Conservation (phyloP, 2,113 vertebrate species). For the Pan paniscus region DNA sequence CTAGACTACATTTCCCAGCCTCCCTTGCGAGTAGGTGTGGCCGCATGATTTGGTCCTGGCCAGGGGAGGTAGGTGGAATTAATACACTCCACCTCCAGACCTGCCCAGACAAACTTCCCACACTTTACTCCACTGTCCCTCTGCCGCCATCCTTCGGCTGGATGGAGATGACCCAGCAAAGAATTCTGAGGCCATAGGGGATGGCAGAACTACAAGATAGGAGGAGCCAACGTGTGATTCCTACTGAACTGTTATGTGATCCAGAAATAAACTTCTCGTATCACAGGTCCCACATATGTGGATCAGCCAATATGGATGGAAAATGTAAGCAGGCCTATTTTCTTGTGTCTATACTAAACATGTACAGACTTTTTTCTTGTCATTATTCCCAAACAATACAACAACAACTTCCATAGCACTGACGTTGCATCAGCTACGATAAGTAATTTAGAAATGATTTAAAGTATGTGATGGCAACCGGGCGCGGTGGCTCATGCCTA, state of each 20-base stretch:
- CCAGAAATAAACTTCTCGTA: neutral
- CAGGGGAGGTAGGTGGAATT: too few species aligned
- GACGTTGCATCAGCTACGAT: neutral
- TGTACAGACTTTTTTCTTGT: neutral
- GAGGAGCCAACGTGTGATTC: neutral
- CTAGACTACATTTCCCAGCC: constrained; percentile 20
- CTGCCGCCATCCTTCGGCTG: neutral
- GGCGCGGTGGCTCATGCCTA: too few species aligned
- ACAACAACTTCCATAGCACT: neutral
- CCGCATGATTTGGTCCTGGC: neutral
- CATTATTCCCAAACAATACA: neutral
- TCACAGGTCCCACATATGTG: neutral
- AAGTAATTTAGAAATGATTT: neutral
- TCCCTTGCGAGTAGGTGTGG: neutral
- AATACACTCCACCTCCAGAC: neutral
- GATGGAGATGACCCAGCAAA: neutral
- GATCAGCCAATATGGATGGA: neutral
- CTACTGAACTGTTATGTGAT: neutral
- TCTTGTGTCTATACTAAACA: neutral
- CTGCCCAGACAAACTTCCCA: neutral
- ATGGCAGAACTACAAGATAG: neutral
- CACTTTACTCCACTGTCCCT: neutral
- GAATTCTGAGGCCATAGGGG: neutral
- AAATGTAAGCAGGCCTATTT: neutral
- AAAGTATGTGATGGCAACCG: neutral